Conservation (phyloP, 2,113 vertebrate genomes). For the Bettongia penicillata region DNA sequence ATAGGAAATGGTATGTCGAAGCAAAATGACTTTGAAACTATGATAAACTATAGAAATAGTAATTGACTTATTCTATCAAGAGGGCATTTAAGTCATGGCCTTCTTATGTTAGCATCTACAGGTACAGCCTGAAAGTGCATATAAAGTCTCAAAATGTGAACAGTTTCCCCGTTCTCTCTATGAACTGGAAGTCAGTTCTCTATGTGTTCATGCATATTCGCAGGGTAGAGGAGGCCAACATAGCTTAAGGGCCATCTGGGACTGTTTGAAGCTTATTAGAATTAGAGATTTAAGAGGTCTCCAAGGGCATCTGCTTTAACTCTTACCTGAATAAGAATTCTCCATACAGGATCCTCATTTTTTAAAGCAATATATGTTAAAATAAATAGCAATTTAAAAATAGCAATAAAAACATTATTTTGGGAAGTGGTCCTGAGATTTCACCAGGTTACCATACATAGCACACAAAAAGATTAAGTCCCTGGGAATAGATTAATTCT, state of each 20-base stretch:
- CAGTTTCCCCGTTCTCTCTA: background rate
- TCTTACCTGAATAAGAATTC: background rate
- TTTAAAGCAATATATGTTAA: background rate
- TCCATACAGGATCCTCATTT: background rate
- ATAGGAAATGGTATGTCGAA: background rate
- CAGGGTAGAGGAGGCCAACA: background rate
- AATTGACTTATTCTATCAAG: background rate
- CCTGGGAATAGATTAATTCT: background rate
- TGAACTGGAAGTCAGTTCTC: background rate
- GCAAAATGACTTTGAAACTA: background rate
- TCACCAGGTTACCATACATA: background rate
- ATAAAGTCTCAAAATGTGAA: background rate
- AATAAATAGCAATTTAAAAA: background rate
- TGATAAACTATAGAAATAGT: background rate
- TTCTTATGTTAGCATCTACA: background rate
- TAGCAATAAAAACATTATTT: background rate
- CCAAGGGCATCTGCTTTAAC: background rate
- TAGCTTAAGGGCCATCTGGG: background rate
- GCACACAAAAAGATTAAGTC: background rate
- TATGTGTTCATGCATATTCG: background rate
- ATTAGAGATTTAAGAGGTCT: background rate
- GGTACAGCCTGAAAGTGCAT: background rate
- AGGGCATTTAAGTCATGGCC: background rate
- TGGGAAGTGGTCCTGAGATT: background rate
- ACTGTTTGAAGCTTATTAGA: background rate